Base-by-base conservation (phyloP, 1,140 invertebrate species). In the Holcopasites calliopsidis region DNA sequence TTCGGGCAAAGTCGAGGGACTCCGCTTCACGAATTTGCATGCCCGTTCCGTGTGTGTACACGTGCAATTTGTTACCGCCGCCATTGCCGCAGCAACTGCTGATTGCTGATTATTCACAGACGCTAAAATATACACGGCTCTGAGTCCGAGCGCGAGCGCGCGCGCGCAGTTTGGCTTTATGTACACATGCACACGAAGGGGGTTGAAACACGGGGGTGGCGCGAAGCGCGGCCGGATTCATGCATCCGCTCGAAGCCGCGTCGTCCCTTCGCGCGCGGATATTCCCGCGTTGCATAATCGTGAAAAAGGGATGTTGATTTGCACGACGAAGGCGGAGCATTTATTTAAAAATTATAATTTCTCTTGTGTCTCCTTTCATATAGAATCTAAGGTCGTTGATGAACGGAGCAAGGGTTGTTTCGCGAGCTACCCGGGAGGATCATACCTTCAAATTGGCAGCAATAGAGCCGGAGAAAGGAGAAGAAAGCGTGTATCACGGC, bases 81-180 rank as follows among this genome's bases (percentile, higher is more conserved):
- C 83, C 79, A 80, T 82, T 85, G 83, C 84, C 84, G 76, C 84
- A 85, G 84, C 80, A 70, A 82, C 80, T 85, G 83, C 84, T 85
- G 84, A 85, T 85, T 85, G 84, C 84, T 85, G 84, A 85, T 85
- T 85, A 85, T 85, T 85, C 84, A 85, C 83, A 85, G 84, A 85
- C 83, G 84, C 80, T 85, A 85, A 85, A 85, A 85, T 85, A 85
- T 85, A 85, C 83, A 85, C 83, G 77, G 68, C 70, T n/a, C n/a
- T 76, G 69, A 80, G 77, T 69, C 69, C 76, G 80, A 79, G 60
- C 71, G 60, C 79, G n/a, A n/a, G n/a, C 55, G 42, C 70, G 66
- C 50, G 44, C 47, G 44, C 38, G 38, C 13, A 40, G 38, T 47
- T n/a, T 4, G 76, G 75, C 76, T 83, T 83, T 85, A 79, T 82